phyloP scores from a whole-genome alignment of 2,888 invertebrate species.

The Amphipoea lucens region DNA sequence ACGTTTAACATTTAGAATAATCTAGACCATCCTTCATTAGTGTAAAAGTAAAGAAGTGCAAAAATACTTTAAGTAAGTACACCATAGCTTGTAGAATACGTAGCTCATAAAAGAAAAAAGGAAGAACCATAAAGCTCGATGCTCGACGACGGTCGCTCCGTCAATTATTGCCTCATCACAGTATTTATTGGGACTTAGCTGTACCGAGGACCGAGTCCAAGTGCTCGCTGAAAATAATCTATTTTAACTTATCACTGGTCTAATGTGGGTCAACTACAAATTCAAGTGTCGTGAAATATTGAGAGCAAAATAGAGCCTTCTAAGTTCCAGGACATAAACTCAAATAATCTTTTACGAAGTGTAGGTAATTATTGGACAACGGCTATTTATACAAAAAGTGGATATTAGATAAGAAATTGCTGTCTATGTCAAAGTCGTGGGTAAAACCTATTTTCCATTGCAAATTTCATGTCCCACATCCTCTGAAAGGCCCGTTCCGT shows the following conservation, averaged over 20 bases:
- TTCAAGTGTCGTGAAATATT: conserved; percentile 40
- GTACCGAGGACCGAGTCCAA: conserved; percentile 21
- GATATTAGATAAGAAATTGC: conserved; percentile 29
- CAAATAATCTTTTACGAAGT: conserved; percentile 20
- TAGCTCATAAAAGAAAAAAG: conserved; percentile 15
- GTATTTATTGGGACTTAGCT: conserved; percentile 51
- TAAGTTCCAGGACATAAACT: conserved; percentile 12
- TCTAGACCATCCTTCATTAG: neutral
- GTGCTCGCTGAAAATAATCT: conserved; percentile 31
- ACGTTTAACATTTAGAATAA: neutral
- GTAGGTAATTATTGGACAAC: conserved; percentile 9
- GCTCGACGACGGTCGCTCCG: conserved; percentile 9
- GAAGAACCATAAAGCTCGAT: conserved; percentile 11
- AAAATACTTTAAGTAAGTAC: neutral
- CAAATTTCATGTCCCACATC: conserved; percentile 44
- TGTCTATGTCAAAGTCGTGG: conserved; percentile 38
- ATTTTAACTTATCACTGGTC: conserved; percentile 40
- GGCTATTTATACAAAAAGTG: conserved; percentile 2
- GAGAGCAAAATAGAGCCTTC: conserved; percentile 29
- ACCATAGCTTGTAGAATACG: neutral
- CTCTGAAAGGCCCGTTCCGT: conserved; percentile 36
- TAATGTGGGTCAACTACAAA: conserved; percentile 37
- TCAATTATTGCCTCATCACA: conserved; percentile 44
- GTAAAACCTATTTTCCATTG: conserved; percentile 46
- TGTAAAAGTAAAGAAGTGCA: neutral